Conservation (phyloP, 2,113 vertebrate genomes). For the Podarcis raffonei region DNA sequence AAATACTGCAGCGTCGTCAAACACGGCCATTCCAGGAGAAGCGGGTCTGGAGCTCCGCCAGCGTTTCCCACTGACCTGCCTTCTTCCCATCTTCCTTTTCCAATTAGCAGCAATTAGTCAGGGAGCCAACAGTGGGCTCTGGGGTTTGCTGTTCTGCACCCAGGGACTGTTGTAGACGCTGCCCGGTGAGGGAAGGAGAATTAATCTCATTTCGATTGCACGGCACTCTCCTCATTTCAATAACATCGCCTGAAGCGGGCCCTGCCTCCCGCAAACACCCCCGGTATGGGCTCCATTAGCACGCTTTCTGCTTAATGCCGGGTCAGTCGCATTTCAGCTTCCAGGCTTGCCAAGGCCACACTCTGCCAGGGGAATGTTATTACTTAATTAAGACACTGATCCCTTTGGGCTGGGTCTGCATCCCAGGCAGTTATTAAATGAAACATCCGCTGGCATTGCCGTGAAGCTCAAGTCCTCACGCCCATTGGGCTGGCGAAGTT, state of each 20-base stretch:
- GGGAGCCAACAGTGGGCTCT: not conserved
- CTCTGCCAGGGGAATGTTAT: not conserved
- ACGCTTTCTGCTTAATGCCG: not conserved
- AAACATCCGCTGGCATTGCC: not conserved
- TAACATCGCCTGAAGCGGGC: not conserved
- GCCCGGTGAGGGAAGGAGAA: fast-evolving
- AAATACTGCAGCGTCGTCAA: conserved; percentile 15
- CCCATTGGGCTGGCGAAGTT: not conserved
- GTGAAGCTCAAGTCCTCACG: conserved; percentile 2
- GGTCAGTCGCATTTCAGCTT: not conserved
- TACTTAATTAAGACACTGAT: conserved; percentile 15
- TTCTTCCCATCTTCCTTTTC: not conserved
- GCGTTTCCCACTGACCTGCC: not conserved
- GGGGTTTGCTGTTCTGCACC: not conserved
- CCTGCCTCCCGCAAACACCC: not conserved
- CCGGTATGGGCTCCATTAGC: not conserved
- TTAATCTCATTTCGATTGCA: fast-evolving
- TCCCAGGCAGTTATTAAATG: conserved; percentile 10
- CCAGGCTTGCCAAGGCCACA: not conserved
- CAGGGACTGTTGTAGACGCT: not conserved
- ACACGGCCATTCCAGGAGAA: not conserved
- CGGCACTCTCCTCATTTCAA: not conserved
- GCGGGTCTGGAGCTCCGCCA: not conserved
- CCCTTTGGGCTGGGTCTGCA: not conserved
- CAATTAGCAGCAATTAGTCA: conserved; percentile 37